Evolutionary conservation across 2,888 invertebrate genomes (phyloP).

Genomic region (Nowickia ferox): DNA sequence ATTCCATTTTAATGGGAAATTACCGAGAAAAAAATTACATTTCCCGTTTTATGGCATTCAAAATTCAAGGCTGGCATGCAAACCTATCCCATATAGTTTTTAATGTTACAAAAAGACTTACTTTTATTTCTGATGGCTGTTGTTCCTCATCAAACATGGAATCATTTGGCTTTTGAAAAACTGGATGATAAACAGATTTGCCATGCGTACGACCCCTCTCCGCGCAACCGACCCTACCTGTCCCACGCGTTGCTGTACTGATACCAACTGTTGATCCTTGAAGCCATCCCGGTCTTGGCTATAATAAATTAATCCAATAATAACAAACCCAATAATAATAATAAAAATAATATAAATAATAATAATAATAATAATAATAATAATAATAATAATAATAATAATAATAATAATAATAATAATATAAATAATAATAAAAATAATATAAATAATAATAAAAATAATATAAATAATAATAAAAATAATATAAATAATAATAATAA

Average conservation of each 20-base stretch:
- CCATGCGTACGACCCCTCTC: conserved; percentile 83
- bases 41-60: no score
- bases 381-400: neutral
- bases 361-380: neutral
- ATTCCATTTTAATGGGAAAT: no score
- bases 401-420: no score
- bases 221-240: conserved; percentile 84
- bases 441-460: no score
- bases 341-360: neutral
- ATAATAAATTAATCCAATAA: conserved; percentile 19
- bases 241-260: conserved; percentile 80
- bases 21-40: no score
- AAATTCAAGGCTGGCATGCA: no score
- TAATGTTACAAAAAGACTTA: conserved; percentile 46
- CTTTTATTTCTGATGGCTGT: conserved; percentile 75
- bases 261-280: conserved; percentile 82
- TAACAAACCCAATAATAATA: conserved; percentile 1
- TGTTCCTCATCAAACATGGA: conserved; percentile 80
- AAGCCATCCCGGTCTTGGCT: conserved; percentile 83
- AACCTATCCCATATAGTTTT: no score
- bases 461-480: no score
- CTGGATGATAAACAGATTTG: conserved; percentile 80
- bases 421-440: no score
- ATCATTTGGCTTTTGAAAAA: conserved; percentile 79
- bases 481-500: no score